Base-by-base conservation (phyloP, 2,113 vertebrate genomes). In the Pedetes capensis region DNA sequence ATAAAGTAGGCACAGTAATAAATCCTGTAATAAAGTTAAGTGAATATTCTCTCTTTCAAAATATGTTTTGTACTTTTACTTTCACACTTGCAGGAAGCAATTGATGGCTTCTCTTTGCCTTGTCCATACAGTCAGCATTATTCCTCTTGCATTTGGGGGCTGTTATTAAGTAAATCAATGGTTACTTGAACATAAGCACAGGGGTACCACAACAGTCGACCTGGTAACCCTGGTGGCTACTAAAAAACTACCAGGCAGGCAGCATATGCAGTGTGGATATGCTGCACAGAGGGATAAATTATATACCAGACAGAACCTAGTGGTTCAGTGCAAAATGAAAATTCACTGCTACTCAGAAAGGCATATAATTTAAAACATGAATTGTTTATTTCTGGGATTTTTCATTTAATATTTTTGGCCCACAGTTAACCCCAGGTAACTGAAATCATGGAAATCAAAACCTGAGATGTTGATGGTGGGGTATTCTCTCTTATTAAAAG, bases 51-150 rank as follows among this genome's bases (percentile, higher is more conserved):
- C 11, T 22, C 39, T 63, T 7, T 44, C 20, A 13, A 20, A 12
- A 6, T 9, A 8, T 17, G 3, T 3, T 42, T 3, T 3, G 17
- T 27, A 3, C 1, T 20, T 9, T 63, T 2, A 7, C 53, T 10
- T 74, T n/a, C 37, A n/a, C 23, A 0, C 42, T 57, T 37, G 3
- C 22, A 34, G 34, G 34, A 53, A 42, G n/a, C 34, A 29, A 20
- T 47, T 10, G 10, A 32, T 3, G 32, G 61, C 32, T 4, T 14
- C n/a, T n/a, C n/a, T n/a, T n/a, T n/a, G n/a, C n/a, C n/a, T n/a
- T n/a, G 8, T 47, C 42, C 37, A 22, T 51, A 42, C 6, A 8
- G 11, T 25, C 49, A n/a, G 29, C 34, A 75, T 12, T 29, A 2
- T 2, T 6, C 9, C 51, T 34, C 13, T 39, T 39, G 25, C 9